Evolutionary conservation across 2,797 vertebrate genomes (phyloP).

Genomic region (Clarias pachynema): DNA sequence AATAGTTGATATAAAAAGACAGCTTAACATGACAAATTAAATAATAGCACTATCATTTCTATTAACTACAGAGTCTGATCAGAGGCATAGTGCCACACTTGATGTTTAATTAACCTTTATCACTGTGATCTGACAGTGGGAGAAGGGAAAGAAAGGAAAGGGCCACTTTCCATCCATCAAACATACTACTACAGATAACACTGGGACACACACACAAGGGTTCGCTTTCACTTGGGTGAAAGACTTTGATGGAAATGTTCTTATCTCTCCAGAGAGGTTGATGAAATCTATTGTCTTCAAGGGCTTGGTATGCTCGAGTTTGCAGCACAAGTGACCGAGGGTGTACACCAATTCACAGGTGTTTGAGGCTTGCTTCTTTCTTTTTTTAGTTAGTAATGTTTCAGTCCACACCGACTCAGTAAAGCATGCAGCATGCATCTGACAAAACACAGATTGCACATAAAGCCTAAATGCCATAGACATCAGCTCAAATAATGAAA

Average conservation of each 20-base stretch:
- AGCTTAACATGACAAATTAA: background rate
- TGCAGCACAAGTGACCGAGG: background rate
- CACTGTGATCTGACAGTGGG: slow-evolving; percentile 23
- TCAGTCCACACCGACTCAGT: background rate
- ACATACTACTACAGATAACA: slow-evolving; percentile 9
- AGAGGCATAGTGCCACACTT: background rate
- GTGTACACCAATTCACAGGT: background rate
- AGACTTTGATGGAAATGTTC: slow-evolving; percentile 1
- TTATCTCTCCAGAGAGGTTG: slow-evolving; percentile 16
- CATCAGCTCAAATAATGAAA: background rate
- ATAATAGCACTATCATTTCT: background rate
- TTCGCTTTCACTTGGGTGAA: background rate
- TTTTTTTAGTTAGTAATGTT: background rate
- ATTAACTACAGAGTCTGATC: background rate
- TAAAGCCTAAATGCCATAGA: background rate
- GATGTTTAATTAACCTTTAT: slow-evolving; percentile 45
- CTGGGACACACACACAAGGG: background rate
- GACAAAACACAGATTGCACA: background rate
- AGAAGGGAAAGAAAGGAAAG: slow-evolving; percentile 3
- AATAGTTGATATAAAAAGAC: background rate
- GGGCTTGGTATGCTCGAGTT: background rate
- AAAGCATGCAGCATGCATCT: background rate
- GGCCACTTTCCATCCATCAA: slow-evolving; percentile 35
- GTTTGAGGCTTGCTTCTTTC: background rate
- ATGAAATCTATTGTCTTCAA: background rate